Evolutionary conservation across 2,113 vertebrate genomes (phyloP), one percentile per base, ranked within the genome.

Genomic region (Ramphastos sulfuratus): DNA sequence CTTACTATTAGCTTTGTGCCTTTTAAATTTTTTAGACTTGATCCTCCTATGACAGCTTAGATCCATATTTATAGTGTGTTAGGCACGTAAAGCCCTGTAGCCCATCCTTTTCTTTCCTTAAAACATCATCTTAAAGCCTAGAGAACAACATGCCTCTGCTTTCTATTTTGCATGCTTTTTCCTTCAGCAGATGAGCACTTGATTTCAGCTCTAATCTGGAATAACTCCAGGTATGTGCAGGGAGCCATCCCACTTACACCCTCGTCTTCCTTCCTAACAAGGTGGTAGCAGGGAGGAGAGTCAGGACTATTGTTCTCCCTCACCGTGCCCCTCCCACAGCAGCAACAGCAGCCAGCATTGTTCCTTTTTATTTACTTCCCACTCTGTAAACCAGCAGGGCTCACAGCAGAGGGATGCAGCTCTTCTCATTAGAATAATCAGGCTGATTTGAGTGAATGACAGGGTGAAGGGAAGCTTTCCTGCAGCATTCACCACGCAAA

Each of bases 191-290:
- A 64, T 42, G 70, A 60, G 81, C 0, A 5, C 55, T 74, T 48
- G 60, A 85, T 82, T 94, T 73, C 52, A 61, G 67, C 89, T 89
- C 65, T 80, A 85, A 80, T 90, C 72, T 91, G 92, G 87, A 85
- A 6, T 46, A 77, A 50, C 42, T 92, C 85, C 90, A 84, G 52
- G 64, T 67, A 35, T 0, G 1, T 65, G 48, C 54, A 37, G 0
- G 0, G 70, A 94, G 67, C 79, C 52, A 52, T 85, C 82, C 66
- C 8, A 0, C 58, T 30, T 56, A 31, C 5, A 25, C 15, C 28
- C 55, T 56, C 24, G 71, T 27, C 66, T 67, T 83, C 74, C 65
- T 60, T 87, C 74, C 70, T 21, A 2, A 52, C 1, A 2, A 24
- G 14, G 6, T 19, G 71, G 78, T 65, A 85, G 87, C 2, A 2